Evolutionary conservation across 1,140 invertebrate genomes (phyloP), one percentile per base, ranked within the genome.

Genomic region (Pristionchus pacificus): DNA sequence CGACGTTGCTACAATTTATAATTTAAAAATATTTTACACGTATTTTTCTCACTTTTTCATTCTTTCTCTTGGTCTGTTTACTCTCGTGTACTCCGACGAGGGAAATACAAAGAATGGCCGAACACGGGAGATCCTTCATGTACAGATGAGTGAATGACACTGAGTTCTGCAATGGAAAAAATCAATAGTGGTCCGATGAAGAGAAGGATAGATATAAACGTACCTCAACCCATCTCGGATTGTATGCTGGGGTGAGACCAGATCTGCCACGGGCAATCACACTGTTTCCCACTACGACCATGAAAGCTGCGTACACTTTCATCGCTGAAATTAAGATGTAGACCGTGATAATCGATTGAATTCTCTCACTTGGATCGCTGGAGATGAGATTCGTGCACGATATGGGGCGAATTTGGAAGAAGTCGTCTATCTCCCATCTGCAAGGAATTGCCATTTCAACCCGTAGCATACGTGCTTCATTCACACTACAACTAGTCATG

Each of bases 61-160:
- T n/a, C n/a, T n/a, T n/a, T n/a, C n/a, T n/a, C n/a, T n/a, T n/a
- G n/a, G n/a, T 58, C 70, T 2, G 14, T 28, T 31, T 30, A 55
- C 61, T 66, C 32, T 38, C 33, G 28, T 70, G 19, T 32, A 65
- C 63, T n/a, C 67, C 75, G 24, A 75, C 62, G 2, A 81, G 57
- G 10, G 79, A 77, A 32, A 81, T 77, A 60, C 66, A 79, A 15
- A 81, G 61, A 63, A 78, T 71, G 3, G 77, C 74, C n/a, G 74
- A 82, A 64, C 77, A 72, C 24, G 81, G 81, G n/a, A 82, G 66
- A 57, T 82, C 80, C 70, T 81, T 82, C 49, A 83, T 68, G 64
- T 83, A 79, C 29, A 78, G 58, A 60, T 73, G 74, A 59, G 77
- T 80, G 13, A 49, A 49, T 49, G 77, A 70, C 10, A 82, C 60